These are phyloP conservation scores for Malurus elegans DNA, from an alignment of 2,113 vertebrate species.

Conservation along the genomic window DNA sequence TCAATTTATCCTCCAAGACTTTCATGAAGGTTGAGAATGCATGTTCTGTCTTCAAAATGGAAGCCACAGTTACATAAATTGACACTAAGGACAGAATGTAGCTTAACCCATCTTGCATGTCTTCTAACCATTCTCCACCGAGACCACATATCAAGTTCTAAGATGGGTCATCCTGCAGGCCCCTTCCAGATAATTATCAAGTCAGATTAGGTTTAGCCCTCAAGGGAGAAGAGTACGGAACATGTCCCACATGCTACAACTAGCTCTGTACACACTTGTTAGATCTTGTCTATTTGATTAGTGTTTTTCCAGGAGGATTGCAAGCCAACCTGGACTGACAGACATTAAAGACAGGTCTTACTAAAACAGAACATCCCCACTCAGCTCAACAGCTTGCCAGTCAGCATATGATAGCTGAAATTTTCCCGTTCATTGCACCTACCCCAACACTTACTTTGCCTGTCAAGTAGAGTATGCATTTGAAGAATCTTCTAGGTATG, in stretches of 20 bases:
- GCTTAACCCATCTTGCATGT: not conserved
- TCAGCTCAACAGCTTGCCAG: not conserved
- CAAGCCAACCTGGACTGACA: not conserved
- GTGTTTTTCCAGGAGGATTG: not conserved
- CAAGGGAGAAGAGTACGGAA: not conserved
- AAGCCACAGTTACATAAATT: not conserved
- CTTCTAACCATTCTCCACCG: not conserved
- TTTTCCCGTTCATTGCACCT: not conserved
- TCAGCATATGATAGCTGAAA: not conserved
- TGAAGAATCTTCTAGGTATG: not conserved
- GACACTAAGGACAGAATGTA: rapidly evolving
- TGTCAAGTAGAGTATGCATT: too few relatives aligned
- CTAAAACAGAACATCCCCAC: not conserved
- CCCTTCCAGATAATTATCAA: not conserved
- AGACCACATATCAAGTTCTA: not conserved
- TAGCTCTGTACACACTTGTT: not conserved
- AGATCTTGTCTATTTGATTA: not conserved
- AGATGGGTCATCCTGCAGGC: not conserved
- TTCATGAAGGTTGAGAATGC: not conserved
- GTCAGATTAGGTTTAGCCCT: not conserved
- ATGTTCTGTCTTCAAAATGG: not conserved
- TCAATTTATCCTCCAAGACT: not conserved
- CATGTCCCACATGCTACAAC: not conserved
- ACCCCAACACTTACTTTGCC: not conserved
- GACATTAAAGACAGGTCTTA: not conserved